phyloP scores from a whole-genome alignment of 1,140 invertebrate genomes.

The Homarus americanus region DNA sequence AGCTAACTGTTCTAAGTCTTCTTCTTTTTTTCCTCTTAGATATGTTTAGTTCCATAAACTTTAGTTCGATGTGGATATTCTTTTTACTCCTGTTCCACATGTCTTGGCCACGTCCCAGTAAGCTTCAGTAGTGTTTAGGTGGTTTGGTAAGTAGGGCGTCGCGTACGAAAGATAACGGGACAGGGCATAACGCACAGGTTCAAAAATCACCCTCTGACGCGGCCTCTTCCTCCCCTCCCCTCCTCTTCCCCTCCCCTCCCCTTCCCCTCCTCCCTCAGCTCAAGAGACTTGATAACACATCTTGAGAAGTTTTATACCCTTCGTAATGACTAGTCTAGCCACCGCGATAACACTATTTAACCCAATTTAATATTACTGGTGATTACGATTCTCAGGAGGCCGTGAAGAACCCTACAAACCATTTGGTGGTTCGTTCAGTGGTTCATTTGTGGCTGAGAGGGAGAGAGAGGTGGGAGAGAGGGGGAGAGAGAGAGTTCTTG shows the following conservation, averaged over 20 bases:
- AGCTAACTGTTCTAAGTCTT: background rate
- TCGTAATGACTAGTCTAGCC: conserved; percentile 27
- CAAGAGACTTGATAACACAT: conserved; percentile 58
- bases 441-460: conserved; percentile 20
- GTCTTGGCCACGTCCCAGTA: background rate
- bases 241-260: background rate
- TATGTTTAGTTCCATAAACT: conserved; percentile 42
- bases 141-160: background rate
- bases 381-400: conserved; percentile 46
- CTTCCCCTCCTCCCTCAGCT: background rate
- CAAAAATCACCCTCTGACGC: background rate
- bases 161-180: conserved; percentile 14
- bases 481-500: too few species aligned
- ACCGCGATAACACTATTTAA: conserved; percentile 51
- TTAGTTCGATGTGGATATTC: conserved; percentile 31
- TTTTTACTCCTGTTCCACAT: background rate
- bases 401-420: conserved; percentile 34
- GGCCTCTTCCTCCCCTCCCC: background rate
- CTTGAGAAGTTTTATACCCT: conserved; percentile 46
- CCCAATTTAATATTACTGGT: conserved; percentile 62
- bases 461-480: too few species aligned
- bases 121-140: background rate
- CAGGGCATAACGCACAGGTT: conserved; percentile 15
- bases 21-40: background rate
- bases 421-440: conserved; percentile 38